phyloP scores from a whole-genome alignment of 1,140 invertebrate genomes.

The Drosophila ohnishii region DNA sequence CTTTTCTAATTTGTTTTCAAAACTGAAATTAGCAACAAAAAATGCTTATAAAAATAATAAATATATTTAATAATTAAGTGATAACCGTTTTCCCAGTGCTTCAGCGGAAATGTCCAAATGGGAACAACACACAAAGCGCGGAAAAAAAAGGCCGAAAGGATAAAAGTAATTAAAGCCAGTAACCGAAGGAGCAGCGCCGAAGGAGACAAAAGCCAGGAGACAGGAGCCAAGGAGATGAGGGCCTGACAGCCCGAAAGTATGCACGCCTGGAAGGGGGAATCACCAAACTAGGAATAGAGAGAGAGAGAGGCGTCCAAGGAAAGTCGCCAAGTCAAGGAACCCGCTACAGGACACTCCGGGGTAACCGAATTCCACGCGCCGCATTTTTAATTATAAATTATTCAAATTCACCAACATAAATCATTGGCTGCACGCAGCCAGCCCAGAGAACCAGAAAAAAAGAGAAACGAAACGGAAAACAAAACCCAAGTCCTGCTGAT shows the following conservation, averaged over 20 bases:
- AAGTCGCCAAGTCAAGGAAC: constrained; percentile 38
- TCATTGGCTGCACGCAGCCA: constrained; percentile 71
- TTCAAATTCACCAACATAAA: constrained; percentile 80
- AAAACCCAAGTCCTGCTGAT: constrained; percentile 39
- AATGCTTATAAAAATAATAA: too few species aligned
- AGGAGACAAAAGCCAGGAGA: constrained; percentile 32
- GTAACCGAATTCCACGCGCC: constrained; percentile 76
- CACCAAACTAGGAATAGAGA: not conserved
- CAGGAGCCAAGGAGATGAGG: constrained; percentile 34
- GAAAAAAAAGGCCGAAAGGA: constrained; percentile 48
- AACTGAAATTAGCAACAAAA: too few species aligned
- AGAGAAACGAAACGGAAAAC: constrained; percentile 17
- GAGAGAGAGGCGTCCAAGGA: not conserved
- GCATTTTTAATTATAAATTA: constrained; percentile 82
- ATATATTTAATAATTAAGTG: too few species aligned
- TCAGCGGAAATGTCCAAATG: constrained; percentile 58
- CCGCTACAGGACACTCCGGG: constrained; percentile 65
- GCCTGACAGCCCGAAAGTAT: constrained; percentile 48
- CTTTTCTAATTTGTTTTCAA: too few species aligned
- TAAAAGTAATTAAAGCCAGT: constrained; percentile 77
- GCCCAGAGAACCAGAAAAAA: constrained; percentile 20
- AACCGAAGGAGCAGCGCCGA: constrained; percentile 28
- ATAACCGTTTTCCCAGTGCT: constrained; percentile 1
- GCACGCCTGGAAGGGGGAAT: constrained; percentile 33
- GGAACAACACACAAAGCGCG: constrained; percentile 32